phyloP scores from a whole-genome alignment of 2,797 vertebrate genomes.

The Serranus cabrilla region DNA sequence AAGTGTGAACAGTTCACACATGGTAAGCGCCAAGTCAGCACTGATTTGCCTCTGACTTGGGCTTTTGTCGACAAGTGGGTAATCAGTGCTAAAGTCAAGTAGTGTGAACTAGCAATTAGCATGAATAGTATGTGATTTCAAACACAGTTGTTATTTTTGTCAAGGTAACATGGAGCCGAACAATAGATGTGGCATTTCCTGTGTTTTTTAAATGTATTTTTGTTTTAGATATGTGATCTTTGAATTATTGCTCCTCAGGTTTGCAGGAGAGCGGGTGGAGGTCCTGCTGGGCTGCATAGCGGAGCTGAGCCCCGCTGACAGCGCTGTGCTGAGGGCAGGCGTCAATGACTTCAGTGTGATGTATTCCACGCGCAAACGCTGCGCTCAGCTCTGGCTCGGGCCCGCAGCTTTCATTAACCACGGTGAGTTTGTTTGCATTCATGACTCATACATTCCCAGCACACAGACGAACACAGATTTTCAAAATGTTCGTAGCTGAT shows the following conservation, averaged over 20 bases:
- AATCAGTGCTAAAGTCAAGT: no score
- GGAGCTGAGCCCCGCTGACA: conserved; percentile 90
- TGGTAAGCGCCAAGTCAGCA: no score
- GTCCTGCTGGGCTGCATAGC: conserved; percentile 94
- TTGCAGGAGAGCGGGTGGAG: conserved; percentile 91
- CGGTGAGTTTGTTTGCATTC: conserved; percentile 80
- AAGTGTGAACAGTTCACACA: no score
- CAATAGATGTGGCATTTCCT: background rate
- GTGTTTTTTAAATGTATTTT: background rate
- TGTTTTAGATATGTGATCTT: background rate
- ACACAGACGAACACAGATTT: background rate
- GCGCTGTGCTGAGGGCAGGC: conserved; percentile 89
- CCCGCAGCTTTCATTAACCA: conserved; percentile 97
- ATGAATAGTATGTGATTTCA: no score
- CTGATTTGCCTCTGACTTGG: no score
- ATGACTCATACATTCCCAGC: conserved; percentile 18
- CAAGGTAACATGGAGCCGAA: background rate
- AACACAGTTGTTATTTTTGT: background rate
- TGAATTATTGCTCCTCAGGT: conserved; percentile 81
- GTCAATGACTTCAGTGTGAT: conserved; percentile 97
- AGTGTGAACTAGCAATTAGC: no score
- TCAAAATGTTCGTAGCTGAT: background rate
- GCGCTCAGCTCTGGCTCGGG: conserved; percentile 94
- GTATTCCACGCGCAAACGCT: conserved; percentile 95
- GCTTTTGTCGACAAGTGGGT: no score